Percentiles rank a stretch among this genome's conserved stretches.
Evolutionary conservation across 2,888 invertebrate genomes (phyloP).

Genomic region (Machimus rusticus): DNA sequence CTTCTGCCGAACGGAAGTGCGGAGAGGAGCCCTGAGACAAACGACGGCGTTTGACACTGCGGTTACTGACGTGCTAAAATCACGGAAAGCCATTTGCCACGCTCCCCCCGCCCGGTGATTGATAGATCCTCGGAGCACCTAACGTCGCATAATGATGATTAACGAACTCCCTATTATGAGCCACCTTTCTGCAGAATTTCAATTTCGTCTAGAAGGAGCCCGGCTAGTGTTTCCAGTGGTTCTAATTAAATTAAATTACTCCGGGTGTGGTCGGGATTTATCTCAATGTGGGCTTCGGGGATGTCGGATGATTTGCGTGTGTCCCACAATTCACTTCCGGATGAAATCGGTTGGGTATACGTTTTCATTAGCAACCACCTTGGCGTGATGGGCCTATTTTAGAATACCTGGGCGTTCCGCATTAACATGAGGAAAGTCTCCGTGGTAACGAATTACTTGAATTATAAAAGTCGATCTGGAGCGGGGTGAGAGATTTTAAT

Average conservation of each 20-base stretch:
- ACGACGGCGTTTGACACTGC: constrained; percentile 24
- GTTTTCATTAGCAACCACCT: neutral
- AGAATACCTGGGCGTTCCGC: neutral
- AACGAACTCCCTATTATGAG: constrained; percentile 30
- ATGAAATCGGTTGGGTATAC: neutral
- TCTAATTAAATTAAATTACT: constrained; percentile 25
- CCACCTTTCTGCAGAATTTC: constrained; percentile 32
- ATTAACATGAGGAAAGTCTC: neutral
- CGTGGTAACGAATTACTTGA: neutral
- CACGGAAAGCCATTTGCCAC: constrained; percentile 37
- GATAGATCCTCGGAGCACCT: constrained; percentile 22
- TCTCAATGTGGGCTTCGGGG: neutral
- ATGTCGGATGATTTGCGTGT: neutral
- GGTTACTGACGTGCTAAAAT: constrained; percentile 36
- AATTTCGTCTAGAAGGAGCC: neutral
- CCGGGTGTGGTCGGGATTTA: neutral
- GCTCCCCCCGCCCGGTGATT: constrained; percentile 5
- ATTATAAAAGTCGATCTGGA: neutral
- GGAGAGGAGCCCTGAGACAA: neutral
- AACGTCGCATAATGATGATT: constrained; percentile 37
- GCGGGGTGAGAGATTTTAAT: neutral
- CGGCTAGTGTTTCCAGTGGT: neutral
- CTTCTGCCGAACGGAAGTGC: neutral
- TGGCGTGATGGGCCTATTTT: neutral
- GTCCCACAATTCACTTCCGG: neutral